These are phyloP conservation scores for Mormyrus proboscirostris DNA, from an alignment of 2,797 vertebrate species.

Conservation along the genomic window DNA sequence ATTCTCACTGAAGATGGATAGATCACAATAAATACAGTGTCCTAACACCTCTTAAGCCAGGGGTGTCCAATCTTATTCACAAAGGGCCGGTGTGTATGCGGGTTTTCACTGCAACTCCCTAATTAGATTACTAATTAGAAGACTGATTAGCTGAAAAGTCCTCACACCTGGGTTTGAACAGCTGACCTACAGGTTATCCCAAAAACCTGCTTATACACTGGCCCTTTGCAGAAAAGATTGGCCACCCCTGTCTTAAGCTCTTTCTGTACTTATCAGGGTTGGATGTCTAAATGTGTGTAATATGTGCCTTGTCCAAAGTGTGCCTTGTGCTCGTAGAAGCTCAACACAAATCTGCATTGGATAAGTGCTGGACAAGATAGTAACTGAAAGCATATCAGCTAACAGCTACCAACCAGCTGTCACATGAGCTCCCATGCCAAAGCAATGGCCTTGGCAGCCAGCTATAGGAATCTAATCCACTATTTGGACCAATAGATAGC, in stretches of 20 bases:
- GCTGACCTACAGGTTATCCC: too few relatives aligned
- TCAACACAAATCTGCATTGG: background rate
- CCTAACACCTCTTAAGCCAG: background rate
- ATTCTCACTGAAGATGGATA: background rate
- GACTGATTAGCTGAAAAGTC: too few relatives aligned
- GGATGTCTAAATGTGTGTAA: background rate
- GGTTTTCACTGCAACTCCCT: too few relatives aligned
- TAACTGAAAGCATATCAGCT: background rate
- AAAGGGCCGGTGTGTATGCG: too few relatives aligned
- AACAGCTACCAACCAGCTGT: background rate
- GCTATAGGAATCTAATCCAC: background rate
- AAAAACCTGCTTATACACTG: too few relatives aligned
- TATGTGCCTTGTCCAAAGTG: background rate
- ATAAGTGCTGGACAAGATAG: background rate
- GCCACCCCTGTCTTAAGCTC: background rate
- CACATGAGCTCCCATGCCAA: background rate
- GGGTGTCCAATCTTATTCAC: too few relatives aligned
- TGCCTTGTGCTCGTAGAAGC: background rate
- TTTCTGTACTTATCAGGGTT: background rate
- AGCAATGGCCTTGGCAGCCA: background rate
- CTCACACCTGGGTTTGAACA: too few relatives aligned
- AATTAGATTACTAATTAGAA: too few relatives aligned
- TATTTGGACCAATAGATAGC: background rate
- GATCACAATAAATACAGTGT: background rate
- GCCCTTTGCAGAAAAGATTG: too few relatives aligned